Percentiles rank a stretch among this genome's conserved stretches.
Evolutionary conservation across 2,888 invertebrate genomes (phyloP).

Genomic region (Eupithecia subumbrata): DNA sequence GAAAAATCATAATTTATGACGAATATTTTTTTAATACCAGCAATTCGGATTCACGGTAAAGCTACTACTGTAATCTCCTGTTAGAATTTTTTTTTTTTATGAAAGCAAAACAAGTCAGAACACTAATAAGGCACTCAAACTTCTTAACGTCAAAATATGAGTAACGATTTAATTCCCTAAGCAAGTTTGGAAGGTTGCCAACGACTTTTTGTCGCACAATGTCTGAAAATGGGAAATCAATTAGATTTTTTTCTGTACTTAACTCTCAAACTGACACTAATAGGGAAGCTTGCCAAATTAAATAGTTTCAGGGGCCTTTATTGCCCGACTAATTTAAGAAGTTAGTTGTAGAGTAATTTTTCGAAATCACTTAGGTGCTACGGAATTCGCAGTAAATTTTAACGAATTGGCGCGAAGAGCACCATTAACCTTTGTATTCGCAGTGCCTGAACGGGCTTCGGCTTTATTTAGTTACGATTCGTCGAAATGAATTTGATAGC

Average conservation of each 20-base stretch:
- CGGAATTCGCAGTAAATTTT: constrained; percentile 46
- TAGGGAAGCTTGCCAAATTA: constrained; percentile 48
- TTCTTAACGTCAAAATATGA: constrained; percentile 49
- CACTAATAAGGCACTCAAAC: constrained; percentile 37
- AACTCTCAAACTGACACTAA: constrained; percentile 32
- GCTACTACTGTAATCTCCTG: neutral
- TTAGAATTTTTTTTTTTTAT: neutral
- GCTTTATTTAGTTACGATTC: constrained; percentile 18
- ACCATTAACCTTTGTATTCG: constrained; percentile 44
- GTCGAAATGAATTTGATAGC: constrained; percentile 3
- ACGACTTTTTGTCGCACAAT: constrained; percentile 28
- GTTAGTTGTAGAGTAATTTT: constrained; percentile 55
- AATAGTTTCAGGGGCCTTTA: constrained; percentile 52
- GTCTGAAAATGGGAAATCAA: constrained; percentile 38
- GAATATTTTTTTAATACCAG: neutral
- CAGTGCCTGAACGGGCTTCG: constrained; percentile 21
- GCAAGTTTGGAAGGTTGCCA: constrained; percentile 42
- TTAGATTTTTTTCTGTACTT: constrained; percentile 39
- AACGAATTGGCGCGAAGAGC: constrained; percentile 45
- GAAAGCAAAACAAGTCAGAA: constrained; percentile 23
- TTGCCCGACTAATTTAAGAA: constrained; percentile 56
- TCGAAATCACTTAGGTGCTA: constrained; percentile 51
- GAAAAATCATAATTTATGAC: constrained; percentile 5
- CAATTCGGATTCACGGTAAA: neutral
- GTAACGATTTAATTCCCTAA: constrained; percentile 53